Evolutionary conservation across 2,888 invertebrate species (phyloP).

Genomic region (Drosophila pseudotalamancana): DNA sequence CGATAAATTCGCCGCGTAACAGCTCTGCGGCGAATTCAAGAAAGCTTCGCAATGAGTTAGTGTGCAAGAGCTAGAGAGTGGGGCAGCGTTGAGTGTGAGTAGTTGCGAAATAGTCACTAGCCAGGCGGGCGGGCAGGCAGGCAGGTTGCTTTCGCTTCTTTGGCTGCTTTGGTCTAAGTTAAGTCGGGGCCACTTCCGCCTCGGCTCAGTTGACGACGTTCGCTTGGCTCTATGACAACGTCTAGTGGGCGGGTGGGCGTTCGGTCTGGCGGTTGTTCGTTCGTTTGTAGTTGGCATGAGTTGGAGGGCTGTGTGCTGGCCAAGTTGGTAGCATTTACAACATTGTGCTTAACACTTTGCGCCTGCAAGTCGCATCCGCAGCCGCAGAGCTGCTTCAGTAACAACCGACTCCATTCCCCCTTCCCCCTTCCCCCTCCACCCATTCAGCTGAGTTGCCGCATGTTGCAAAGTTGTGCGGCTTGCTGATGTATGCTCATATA

Average conservation of each 20-base stretch:
- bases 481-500: slow-evolving; percentile 76
- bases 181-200: slow-evolving; percentile 49
- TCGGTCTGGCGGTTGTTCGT: background rate
- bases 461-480: slow-evolving; percentile 73
- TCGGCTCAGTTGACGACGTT: slow-evolving; percentile 22
- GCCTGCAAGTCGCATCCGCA: slow-evolving; percentile 53
- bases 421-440: background rate
- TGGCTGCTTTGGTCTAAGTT: slow-evolving; percentile 41
- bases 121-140: background rate
- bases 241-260: slow-evolving; percentile 7
- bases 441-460: slow-evolving; percentile 24
- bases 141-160: too few species aligned
- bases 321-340: slow-evolving; percentile 69
- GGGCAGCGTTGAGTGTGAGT: background rate
- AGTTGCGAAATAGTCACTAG: background rate
- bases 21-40: slow-evolving; percentile 63
- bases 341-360: slow-evolving; percentile 75
- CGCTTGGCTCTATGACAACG: slow-evolving; percentile 29
- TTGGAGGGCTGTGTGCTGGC: too few species aligned
- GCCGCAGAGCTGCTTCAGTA: background rate
- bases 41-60: slow-evolving; percentile 28
- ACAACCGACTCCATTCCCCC: background rate
- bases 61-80: background rate
- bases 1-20: slow-evolving; percentile 49
- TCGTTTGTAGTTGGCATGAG: slow-evolving; percentile 5